Evolutionary conservation across 2,113 vertebrate genomes (phyloP).

Genomic region (Romanogobio albipinnatus): DNA sequence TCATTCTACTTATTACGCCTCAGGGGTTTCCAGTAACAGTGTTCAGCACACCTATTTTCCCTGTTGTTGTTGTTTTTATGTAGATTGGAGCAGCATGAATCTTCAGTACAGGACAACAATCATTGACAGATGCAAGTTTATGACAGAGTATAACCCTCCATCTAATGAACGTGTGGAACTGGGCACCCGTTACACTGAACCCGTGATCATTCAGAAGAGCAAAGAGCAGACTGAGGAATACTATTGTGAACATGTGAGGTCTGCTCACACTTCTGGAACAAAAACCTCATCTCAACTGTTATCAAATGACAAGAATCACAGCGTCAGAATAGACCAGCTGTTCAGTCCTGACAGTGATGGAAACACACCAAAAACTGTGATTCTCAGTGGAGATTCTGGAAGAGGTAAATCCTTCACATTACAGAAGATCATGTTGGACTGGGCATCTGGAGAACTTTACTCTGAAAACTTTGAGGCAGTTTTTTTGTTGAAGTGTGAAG

Average conservation of each 20-base stretch:
- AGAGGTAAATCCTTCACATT: conserved; percentile 71
- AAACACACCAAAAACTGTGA: conserved; percentile 55
- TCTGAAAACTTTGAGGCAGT: conserved; percentile 59
- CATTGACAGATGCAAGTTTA: background rate
- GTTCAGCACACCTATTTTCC: too few species aligned
- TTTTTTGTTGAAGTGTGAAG: conserved; percentile 70
- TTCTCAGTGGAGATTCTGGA: conserved; percentile 71
- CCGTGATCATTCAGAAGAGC: conserved; percentile 40
- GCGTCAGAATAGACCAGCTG: conserved; percentile 15
- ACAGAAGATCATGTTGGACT: conserved; percentile 70
- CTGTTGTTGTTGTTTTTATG: too few species aligned
- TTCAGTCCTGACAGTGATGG: conserved; percentile 13
- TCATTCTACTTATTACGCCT: too few species aligned
- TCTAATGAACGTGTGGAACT: conserved; percentile 16
- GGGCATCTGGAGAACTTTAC: conserved; percentile 56
- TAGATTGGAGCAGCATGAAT: background rate
- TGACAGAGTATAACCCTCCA: conserved; percentile 28
- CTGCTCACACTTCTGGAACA: background rate
- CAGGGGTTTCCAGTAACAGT: too few species aligned
- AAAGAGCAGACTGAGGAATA: conserved; percentile 3
- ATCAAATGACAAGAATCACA: background rate
- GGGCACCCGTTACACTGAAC: conserved; percentile 12
- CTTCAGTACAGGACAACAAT: conserved; percentile 1
- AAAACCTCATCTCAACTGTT: background rate
- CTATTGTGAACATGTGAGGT: background rate